phyloP scores from a whole-genome alignment of 2,888 invertebrate species.

The Ischnura elegans region DNA sequence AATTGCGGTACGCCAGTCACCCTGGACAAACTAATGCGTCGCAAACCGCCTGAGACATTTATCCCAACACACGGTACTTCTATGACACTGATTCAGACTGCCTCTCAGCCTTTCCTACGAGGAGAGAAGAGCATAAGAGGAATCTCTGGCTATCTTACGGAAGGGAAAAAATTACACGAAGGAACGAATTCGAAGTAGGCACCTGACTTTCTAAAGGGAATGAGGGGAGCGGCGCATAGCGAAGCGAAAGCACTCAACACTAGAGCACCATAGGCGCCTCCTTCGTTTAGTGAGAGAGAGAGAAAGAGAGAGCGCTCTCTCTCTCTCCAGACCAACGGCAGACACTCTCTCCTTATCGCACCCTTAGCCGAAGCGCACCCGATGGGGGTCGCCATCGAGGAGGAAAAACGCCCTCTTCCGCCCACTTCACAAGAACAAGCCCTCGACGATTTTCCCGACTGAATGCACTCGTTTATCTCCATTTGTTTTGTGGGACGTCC shows the following conservation, averaged over 20 bases:
- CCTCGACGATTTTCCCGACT: background rate
- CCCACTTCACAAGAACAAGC: background rate
- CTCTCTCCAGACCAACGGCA: background rate
- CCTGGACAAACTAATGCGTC: too few relatives aligned
- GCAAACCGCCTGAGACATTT: too few relatives aligned
- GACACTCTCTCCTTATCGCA: background rate
- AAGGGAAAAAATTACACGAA: background rate
- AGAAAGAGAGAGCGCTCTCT: background rate
- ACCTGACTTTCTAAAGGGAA: background rate
- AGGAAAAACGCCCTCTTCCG: background rate
- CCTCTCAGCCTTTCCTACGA: too few relatives aligned
- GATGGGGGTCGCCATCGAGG: background rate
- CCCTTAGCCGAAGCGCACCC: background rate
- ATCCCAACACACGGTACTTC: too few relatives aligned
- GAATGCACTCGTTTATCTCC: background rate
- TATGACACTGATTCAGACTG: too few relatives aligned
- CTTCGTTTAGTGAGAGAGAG: too few relatives aligned
- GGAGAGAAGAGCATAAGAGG: too few relatives aligned
- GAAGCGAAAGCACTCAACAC: background rate
- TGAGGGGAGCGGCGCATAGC: background rate
- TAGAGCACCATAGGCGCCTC: background rate
- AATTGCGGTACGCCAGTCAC: too few relatives aligned
- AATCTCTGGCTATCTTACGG: too few relatives aligned
- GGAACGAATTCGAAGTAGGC: too few relatives aligned
- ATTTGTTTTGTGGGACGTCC: background rate